These are phyloP conservation scores for Pinctada fucata DNA, from an alignment of 2,888 invertebrate genomes.

Conservation along the genomic window DNA sequence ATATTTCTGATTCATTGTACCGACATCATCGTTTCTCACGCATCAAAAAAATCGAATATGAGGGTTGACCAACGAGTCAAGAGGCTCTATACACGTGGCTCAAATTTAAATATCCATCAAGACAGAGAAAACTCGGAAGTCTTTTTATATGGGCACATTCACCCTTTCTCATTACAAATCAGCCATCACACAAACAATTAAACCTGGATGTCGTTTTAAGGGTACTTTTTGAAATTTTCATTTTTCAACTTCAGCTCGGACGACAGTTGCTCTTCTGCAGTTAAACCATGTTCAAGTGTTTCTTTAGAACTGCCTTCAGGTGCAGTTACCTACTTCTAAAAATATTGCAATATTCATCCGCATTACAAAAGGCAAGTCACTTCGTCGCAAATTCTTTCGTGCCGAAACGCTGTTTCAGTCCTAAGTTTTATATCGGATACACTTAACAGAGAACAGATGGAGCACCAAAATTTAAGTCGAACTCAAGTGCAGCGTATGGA, in stretches of 20 bases:
- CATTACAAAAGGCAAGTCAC: background rate
- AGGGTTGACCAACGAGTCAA: conserved; percentile 3
- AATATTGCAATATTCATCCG: conserved; percentile 1
- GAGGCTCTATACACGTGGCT: background rate
- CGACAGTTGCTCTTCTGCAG: conserved; percentile 25
- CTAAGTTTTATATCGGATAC: background rate
- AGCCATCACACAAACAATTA: background rate
- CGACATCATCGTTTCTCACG: background rate
- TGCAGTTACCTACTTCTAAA: conserved; percentile 1
- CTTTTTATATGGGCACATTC: background rate
- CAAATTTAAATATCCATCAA: background rate
- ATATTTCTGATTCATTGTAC: background rate
- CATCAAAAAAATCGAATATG: background rate
- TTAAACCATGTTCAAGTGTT: conserved; percentile 7
- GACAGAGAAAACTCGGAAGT: background rate
- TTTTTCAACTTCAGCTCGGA: conserved; percentile 9
- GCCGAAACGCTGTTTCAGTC: background rate
- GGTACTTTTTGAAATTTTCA: conserved; percentile 1
- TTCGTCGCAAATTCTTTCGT: conserved; percentile 2
- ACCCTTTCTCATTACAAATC: background rate
- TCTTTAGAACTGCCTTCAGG: conserved; percentile 16
- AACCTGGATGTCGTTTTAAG: background rate
- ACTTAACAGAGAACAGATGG: background rate
- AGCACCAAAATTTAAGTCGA: background rate
- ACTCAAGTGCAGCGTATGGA: background rate